Evolutionary conservation across 2,888 invertebrate species (phyloP).

Genomic region (Myopa testacea): DNA sequence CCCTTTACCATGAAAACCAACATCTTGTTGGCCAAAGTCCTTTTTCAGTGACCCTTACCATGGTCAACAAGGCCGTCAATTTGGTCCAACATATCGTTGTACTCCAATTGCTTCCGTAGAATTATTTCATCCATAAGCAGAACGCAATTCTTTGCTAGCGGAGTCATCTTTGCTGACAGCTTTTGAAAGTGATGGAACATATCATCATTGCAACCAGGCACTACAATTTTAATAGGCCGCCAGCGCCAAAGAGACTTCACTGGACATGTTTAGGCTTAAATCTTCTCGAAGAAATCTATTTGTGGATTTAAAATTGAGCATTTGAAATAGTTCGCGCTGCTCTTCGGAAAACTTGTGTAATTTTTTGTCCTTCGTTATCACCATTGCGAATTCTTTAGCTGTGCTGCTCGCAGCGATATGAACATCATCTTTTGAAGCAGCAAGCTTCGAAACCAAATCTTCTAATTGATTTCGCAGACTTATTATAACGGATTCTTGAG

Average conservation of each 20-base stretch:
- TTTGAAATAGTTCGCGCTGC: too few relatives aligned
- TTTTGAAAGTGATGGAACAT: too few relatives aligned
- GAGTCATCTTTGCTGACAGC: too few relatives aligned
- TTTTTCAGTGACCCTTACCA: not conserved
- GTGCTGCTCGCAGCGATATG: not conserved
- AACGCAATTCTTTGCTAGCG: not conserved
- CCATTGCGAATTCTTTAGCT: not conserved
- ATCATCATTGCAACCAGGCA: too few relatives aligned
- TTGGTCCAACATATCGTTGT: not conserved
- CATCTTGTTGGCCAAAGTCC: not conserved
- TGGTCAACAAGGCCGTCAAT: constrained; percentile 1
- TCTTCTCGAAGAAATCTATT: too few relatives aligned
- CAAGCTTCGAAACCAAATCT: not conserved
- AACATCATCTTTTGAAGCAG: not conserved
- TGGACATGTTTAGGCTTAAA: too few relatives aligned
- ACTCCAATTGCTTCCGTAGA: constrained; percentile 11
- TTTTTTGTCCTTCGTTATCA: not conserved
- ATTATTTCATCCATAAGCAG: not conserved
- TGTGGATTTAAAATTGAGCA: too few relatives aligned
- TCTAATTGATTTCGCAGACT: not conserved
- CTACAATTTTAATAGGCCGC: too few relatives aligned
- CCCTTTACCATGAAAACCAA: too few relatives aligned
- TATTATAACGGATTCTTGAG: not conserved
- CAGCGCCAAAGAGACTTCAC: too few relatives aligned
- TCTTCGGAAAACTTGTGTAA: too few relatives aligned